A percentile compares a stretch with the other conserved stretches of the same genome.
Evolutionary conservation across 2,113 vertebrate species (phyloP).

Genomic region (Bufo gargarizans): DNA sequence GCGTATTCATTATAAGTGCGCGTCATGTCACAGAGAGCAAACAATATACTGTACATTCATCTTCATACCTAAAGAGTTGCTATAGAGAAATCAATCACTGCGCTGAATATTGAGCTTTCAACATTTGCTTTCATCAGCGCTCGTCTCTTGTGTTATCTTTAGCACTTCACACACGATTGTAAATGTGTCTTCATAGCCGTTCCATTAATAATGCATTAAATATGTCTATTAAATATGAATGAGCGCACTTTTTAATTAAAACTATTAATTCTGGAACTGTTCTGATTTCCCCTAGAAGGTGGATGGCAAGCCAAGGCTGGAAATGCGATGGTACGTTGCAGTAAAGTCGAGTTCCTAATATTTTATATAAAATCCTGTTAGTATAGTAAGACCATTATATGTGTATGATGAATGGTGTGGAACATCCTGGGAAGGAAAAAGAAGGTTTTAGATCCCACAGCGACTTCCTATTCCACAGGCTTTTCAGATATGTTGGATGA

Average conservation of each 20-base stretch:
- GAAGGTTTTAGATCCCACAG: too few relatives aligned
- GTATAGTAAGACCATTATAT: not conserved
- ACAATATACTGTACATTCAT: too few relatives aligned
- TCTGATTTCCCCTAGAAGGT: not conserved
- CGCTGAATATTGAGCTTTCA: not conserved
- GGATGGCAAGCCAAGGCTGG: not conserved
- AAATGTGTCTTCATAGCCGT: not conserved
- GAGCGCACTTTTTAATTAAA: constrained; percentile 36
- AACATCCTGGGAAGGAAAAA: not conserved
- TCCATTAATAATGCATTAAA: constrained; percentile 16
- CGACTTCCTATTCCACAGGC: not conserved
- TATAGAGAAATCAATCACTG: not conserved
- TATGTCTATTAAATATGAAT: constrained; percentile 36
- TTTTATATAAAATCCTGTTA: not conserved
- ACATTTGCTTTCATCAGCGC: not conserved
- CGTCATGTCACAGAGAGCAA: too few relatives aligned
- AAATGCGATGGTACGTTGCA: not conserved
- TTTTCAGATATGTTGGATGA: not conserved
- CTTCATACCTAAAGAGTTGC: not conserved
- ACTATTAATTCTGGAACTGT: constrained; percentile 25
- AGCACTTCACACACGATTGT: not conserved
- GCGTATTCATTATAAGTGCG: too few relatives aligned
- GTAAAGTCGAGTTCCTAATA: not conserved
- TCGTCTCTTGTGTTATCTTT: not conserved
- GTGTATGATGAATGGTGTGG: not conserved